A percentile compares a stretch with the other conserved stretches of the same genome.
These are phyloP conservation scores for Cistogaster globosa DNA, from an alignment of 2,888 invertebrate species.

Conservation along the genomic window DNA sequence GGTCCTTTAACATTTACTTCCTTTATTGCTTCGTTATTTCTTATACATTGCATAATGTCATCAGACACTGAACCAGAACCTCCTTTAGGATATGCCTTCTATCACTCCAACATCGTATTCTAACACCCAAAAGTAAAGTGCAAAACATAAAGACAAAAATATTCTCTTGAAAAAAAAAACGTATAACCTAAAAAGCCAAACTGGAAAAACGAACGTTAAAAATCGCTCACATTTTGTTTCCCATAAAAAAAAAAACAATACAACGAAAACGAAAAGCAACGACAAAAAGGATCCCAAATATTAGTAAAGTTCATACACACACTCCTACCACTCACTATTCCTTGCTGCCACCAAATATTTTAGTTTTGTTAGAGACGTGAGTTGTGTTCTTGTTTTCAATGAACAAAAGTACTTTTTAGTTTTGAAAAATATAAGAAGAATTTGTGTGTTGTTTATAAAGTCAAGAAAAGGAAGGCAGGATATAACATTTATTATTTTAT, in stretches of 20 bases:
- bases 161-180: constrained; percentile 45
- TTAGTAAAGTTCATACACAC: constrained; percentile 43
- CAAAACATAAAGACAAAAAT: constrained; percentile 60
- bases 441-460: not conserved
- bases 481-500: too few relatives aligned
- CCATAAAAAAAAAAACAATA: constrained; percentile 37
- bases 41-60: constrained; percentile 63
- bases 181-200: constrained; percentile 69
- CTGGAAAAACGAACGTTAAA: constrained; percentile 54
- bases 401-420: not conserved
- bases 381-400: not conserved
- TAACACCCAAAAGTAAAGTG: constrained; percentile 26
- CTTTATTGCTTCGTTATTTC: constrained; percentile 62
- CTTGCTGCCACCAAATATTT: too few relatives aligned
- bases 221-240: constrained; percentile 61
- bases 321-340: constrained; percentile 18
- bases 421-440: constrained; percentile 3
- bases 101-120: not conserved
- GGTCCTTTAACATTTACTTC: constrained; percentile 61
- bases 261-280: constrained; percentile 32
- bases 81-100: constrained; percentile 18
- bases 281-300: constrained; percentile 59
- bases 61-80: constrained; percentile 41
- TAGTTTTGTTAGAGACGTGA: not conserved
- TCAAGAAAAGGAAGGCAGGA: too few relatives aligned